A percentile compares a stretch with the other conserved stretches of the same genome.
Conservation (phyloP, 2,888 invertebrate genomes). For the Margaritifera margaritifera region DNA sequence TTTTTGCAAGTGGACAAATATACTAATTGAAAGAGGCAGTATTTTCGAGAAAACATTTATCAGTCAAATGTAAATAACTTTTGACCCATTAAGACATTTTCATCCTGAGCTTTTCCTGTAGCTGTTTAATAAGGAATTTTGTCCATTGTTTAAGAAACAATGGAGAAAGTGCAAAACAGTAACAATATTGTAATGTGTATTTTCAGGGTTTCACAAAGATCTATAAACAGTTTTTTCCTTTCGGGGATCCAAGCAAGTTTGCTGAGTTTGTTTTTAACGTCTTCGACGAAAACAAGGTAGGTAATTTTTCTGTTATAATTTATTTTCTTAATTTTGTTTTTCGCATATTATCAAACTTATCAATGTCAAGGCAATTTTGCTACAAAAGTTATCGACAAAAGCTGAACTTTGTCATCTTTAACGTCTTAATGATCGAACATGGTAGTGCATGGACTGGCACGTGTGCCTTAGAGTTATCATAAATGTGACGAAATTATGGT, state of each 20-base stretch:
- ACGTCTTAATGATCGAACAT: background rate
- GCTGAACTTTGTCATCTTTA: background rate
- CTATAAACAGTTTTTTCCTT: slow-evolving; percentile 99
- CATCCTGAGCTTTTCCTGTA: no score
- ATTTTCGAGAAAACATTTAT: no score
- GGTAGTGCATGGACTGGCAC: background rate
- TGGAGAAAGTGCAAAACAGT: background rate
- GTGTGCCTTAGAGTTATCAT: no score
- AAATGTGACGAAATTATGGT: no score
- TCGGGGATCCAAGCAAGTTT: slow-evolving; percentile 98
- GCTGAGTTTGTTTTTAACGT: slow-evolving; percentile 98
- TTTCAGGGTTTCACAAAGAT: slow-evolving; percentile 98
- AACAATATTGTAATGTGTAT: background rate
- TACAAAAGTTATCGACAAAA: background rate
- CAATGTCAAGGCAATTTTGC: background rate
- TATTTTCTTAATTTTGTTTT: background rate
- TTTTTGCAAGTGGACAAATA: no score
- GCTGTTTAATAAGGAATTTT: background rate
- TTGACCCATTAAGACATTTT: no score
- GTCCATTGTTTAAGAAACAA: background rate
- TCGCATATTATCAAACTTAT: no score
- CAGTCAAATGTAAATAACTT: no score
- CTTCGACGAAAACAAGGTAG: slow-evolving; percentile 98
- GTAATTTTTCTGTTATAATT: slow-evolving; percentile 68
- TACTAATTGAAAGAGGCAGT: no score